Base-by-base conservation (phyloP, 92 coral and sea anemone genomes). In the Epizoanthus rinbou region DNA sequence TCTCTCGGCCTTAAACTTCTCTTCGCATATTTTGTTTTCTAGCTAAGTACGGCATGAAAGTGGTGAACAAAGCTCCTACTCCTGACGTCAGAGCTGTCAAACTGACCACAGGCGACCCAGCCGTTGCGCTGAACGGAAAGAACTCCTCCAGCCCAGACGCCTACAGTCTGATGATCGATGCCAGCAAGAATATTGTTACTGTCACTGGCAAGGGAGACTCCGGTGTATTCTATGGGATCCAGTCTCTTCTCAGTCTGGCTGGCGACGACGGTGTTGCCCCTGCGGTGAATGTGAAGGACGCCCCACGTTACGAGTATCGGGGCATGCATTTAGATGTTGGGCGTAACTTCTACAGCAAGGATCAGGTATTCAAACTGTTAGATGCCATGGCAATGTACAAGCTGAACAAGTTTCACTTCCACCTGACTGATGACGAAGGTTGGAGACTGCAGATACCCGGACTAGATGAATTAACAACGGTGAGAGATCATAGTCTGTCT, bases 391-490 rank as follows among this genome's bases (percentile, higher is more conserved):
- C 90, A 6, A 81, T 76, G 18, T 89, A 89, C 65, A 90, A 90
- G 87, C 58, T 90, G 80, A 90, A 90, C 76, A 90, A 90, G 62
- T 82, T 90, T 17, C 93, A 90, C 64, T 83, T 90, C 23, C 93
- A 90, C 64, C 62, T 89, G 47, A 66, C 90, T 24, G 93, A 89
- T 54, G 93, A 89, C 53, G 93, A 89, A 57, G 93, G 90, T 19
- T 90, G 93, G 93, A 75, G 93, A 14, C 87, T 86, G 25, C 86
- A 90, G 80, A 90, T 90, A 13, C 83, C 88, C 0, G 93, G 93
- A 16, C 79, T 90, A 3, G 89, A 89, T 24, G 92, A 86, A n/a
- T 85, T 89, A 2, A 89, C 87, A 35, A 37, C 71, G 82, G 89
- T 79, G 28, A 22, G 86, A 28, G 31, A 28, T 28, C 31, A 28